Evolutionary conservation across 2,888 invertebrate species (phyloP).

Genomic region (Erynnis tages): DNA sequence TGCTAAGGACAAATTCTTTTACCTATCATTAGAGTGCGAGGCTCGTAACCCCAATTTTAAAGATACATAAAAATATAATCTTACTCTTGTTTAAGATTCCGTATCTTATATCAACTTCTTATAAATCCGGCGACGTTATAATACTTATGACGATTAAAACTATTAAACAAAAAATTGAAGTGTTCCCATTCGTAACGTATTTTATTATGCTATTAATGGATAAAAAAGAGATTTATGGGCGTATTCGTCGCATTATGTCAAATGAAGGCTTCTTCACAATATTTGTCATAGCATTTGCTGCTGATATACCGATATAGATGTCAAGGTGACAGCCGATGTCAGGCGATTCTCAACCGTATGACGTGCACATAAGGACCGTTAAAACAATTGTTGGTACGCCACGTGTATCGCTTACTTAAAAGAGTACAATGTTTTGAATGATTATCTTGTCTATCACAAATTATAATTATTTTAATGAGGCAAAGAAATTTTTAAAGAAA

Average conservation of each 20-base stretch:
- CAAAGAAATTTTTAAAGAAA: slow-evolving; percentile 17
- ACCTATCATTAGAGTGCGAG: too few relatives aligned
- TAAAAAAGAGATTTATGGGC: slow-evolving; percentile 38
- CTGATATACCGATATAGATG: slow-evolving; percentile 54
- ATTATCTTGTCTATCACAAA: slow-evolving; percentile 33
- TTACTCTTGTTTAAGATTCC: too few relatives aligned
- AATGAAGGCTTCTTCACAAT: slow-evolving; percentile 52
- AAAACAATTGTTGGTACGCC: slow-evolving; percentile 17
- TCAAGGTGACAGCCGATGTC: slow-evolving; percentile 44
- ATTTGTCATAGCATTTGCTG: slow-evolving; percentile 48
- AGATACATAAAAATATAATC: too few relatives aligned
- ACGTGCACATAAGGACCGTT: slow-evolving; percentile 12
- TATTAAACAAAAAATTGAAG: slow-evolving; percentile 3
- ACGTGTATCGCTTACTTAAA: too few relatives aligned
- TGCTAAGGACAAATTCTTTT: too few relatives aligned
- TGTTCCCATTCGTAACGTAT: slow-evolving; percentile 17
- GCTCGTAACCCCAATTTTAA: too few relatives aligned
- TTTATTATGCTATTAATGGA: slow-evolving; percentile 29
- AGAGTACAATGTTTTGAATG: slow-evolving; percentile 28
- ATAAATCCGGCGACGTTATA: not conserved
- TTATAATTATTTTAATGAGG: slow-evolving; percentile 32
- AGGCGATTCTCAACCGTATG: slow-evolving; percentile 30
- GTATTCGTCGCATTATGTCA: slow-evolving; percentile 41
- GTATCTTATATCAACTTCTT: slow-evolving; percentile 2
- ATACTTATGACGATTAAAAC: slow-evolving; percentile 6